A percentile compares a stretch with the other conserved stretches of the same genome.
These are phyloP conservation scores for Spodoptera exigua DNA, from an alignment of 2,888 invertebrate genomes.

Conservation along the genomic window DNA sequence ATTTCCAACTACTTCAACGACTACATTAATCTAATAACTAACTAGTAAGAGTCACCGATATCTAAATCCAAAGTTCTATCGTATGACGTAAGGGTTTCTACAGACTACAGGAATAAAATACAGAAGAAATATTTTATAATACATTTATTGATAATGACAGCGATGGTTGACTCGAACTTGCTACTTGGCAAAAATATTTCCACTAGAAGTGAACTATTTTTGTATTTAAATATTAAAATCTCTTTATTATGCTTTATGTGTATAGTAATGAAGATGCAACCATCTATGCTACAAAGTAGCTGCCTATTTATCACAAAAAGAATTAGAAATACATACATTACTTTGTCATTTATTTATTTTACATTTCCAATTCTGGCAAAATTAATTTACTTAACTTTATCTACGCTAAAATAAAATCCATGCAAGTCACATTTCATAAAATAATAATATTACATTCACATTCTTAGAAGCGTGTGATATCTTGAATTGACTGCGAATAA, in stretches of 20 bases:
- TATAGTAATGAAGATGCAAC: slow-evolving; percentile 82
- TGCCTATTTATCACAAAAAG: slow-evolving; percentile 83
- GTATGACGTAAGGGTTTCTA: slow-evolving; percentile 26
- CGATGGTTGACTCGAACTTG: slow-evolving; percentile 88
- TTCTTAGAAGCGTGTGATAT: slow-evolving; percentile 80
- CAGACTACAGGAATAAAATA: slow-evolving; percentile 62
- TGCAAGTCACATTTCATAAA: slow-evolving; percentile 69
- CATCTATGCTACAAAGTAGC: slow-evolving; percentile 84
- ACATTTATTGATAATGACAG: slow-evolving; percentile 90
- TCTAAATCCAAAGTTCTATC: slow-evolving; percentile 3
- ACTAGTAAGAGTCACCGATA: neutral
- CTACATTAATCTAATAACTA: neutral
- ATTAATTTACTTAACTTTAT: slow-evolving; percentile 70
- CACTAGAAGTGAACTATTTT: slow-evolving; percentile 87
- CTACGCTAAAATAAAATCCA: slow-evolving; percentile 76
- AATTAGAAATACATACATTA: slow-evolving; percentile 77
- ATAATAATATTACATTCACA: slow-evolving; percentile 72
- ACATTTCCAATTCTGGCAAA: slow-evolving; percentile 79
- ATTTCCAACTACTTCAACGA: too few relatives aligned
- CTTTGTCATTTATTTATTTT: slow-evolving; percentile 82
- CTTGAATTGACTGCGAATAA: slow-evolving; percentile 85
- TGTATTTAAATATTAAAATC: slow-evolving; percentile 87
- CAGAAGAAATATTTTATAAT: slow-evolving; percentile 80
- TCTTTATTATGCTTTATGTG: slow-evolving; percentile 85
- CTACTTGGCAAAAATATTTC: slow-evolving; percentile 89